Base-by-base conservation (phyloP, 2,797 vertebrate species). In the Balearica regulorum region DNA sequence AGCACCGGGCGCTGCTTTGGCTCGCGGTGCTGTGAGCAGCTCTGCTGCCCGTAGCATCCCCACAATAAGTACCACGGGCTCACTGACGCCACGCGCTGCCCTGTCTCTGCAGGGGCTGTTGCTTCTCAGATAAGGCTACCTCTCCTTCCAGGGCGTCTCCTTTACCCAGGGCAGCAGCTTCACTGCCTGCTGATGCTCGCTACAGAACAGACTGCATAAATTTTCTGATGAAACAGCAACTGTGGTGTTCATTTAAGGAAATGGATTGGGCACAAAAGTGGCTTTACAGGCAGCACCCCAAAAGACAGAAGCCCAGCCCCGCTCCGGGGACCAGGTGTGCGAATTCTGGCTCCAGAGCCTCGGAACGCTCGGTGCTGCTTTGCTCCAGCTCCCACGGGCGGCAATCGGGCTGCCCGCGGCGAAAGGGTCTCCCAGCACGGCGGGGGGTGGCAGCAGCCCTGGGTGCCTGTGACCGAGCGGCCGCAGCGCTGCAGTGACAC, bases 71-170 rank as follows among this genome's bases (percentile, higher is more conserved):
- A 49, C 21, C 62, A 15, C 2, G 4, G 65, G 29, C 11, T 64
- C 1, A 2, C 11, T 2, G 4, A 7, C 9, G 15, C 26, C 41
- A 10, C 0, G 1, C 10, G 5, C 51, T 37, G 35, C 39, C 46
- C 35, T 4, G 4, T 31, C 60, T 31, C 43, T 22, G 55, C 73
- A 70, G 39, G 22, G 55, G n/a, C 71, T 55, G 46, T 3, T 39
- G n/a, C 16, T 61, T 19, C 82, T 37, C 4, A 28, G 54, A 12
- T 28, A 31, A 37, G 65, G 14, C 35, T 25, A 41, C 24, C 29
- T 51, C 83, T 39, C 31, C 4, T 49, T 12, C 31, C 24, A 12
- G 31, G 60, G 44, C 13, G 0, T 18, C 20, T 16, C 31, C 68
- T 44, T 44, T 28, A 13, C 51, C 17, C 55, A 5, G 41, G 41